Conservation (phyloP, 2,113 vertebrate species). For the Corydoras sp. region DNA sequence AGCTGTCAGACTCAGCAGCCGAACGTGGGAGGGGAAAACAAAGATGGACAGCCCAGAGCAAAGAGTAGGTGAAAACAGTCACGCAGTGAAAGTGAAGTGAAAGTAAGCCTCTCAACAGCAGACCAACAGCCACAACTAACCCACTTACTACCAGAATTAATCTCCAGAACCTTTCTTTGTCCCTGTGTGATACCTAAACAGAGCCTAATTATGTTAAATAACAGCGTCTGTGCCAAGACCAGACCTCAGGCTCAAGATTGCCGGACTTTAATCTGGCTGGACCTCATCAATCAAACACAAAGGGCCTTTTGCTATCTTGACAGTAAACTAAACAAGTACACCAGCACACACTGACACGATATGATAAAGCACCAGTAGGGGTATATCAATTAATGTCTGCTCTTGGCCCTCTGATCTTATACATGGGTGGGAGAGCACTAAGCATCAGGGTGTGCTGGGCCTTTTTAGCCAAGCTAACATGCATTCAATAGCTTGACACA, state of each 20-base stretch:
- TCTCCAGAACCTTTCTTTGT: conserved; percentile 9
- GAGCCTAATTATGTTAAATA: conserved; percentile 26
- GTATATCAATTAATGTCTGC: conserved; percentile 48
- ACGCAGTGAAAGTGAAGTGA: conserved; percentile 11
- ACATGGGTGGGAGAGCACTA: conserved; percentile 7
- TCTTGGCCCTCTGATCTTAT: conserved; percentile 21
- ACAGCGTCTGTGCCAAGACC: conserved; percentile 5
- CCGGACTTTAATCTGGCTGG: conserved; percentile 45
- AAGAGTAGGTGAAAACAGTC: conserved; percentile 11
- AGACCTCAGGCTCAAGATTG: conserved; percentile 39
- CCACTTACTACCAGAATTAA: neutral
- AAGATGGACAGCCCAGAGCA: conserved; percentile 30
- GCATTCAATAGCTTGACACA: neutral
- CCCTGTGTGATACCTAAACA: conserved; percentile 7
- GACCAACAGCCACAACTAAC: conserved; percentile 11
- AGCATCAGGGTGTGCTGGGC: conserved; percentile 32
- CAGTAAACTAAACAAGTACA: conserved; percentile 51
- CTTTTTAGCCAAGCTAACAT: conserved; percentile 30
- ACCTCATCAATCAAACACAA: conserved; percentile 60
- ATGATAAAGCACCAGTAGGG: conserved; percentile 43
- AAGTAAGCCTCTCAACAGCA: conserved; percentile 14
- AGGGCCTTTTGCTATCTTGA: conserved; percentile 51
- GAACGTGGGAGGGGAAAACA: conserved; percentile 23
- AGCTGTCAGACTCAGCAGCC: conserved; percentile 27
- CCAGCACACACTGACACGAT: conserved; percentile 53